Base-by-base conservation (phyloP, 1,140 invertebrate genomes). In the Heliconius eleuchia region DNA sequence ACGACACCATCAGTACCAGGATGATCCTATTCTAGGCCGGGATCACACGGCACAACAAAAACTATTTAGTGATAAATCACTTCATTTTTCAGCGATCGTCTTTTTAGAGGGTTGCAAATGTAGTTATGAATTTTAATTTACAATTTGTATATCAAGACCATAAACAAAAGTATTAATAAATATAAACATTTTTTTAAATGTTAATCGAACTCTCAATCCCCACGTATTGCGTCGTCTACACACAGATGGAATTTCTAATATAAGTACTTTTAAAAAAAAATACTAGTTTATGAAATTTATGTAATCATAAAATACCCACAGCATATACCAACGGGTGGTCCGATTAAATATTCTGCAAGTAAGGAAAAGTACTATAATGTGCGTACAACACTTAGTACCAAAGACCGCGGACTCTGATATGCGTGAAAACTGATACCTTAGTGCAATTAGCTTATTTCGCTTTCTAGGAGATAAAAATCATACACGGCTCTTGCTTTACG, bases 381-480 rank as follows among this genome's bases (percentile, higher is more conserved):
- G 34, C 73, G 37, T 79, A 37, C 70, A 77, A 74, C 79, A 80
- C 46, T 71, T 42, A 52, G 37, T 57, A 74, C 57, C 42, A 74
- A 46, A 71, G 73, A 19, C 52, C 50, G 71, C 18, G 77, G 42
- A 71, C 76, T n/a, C 52, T 60, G 74, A 80, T 80, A 78, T 30
- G 82, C 76, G 76, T 80, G 78, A 76, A 83, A 77, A 77, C 66
- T 72, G 76, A 79, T 77, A 82, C 77, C 72, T 78, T 70, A 73
- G 73, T 78, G 80, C 82, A 82, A 84, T 84, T 82, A 84, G 76
- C 78, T 75, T 74, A 84, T 84, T 84, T 82, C 71, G 60, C 76
- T 84, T 83, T 84, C 81, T 82, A 80, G 4, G n/a, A 77, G 76
- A 78, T 77, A 80, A 82, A 80, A 80, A 80, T 80, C 76, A 30